Percentiles rank a stretch among this genome's conserved stretches.
Evolutionary conservation across 2,888 invertebrate genomes (phyloP).

Genomic region (Zygothrica quintamaculata): DNA sequence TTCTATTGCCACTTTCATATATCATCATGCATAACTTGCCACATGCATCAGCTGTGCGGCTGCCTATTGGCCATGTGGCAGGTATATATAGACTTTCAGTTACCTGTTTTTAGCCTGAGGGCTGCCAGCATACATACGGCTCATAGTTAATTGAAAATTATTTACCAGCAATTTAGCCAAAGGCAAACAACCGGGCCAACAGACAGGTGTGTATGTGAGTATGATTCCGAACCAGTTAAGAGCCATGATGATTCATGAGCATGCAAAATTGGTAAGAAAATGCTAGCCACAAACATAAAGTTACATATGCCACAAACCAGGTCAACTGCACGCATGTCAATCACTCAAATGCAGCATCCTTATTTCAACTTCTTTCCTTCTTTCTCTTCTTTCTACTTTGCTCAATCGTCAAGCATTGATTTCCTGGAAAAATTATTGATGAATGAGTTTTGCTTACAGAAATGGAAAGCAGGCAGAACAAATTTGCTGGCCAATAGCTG

Average conservation of each 20-base stretch:
- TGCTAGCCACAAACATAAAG: background rate
- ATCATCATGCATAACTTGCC: too few species aligned
- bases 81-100: too few species aligned
- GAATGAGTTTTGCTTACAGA: constrained; percentile 42
- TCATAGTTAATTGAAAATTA: constrained; percentile 73
- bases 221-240: constrained; percentile 43
- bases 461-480: background rate
- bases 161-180: constrained; percentile 44
- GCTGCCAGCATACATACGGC: constrained; percentile 8
- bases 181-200: constrained; percentile 14
- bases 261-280: constrained; percentile 36
- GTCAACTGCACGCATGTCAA: constrained; percentile 70
- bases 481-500: background rate
- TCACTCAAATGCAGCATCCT: constrained; percentile 73
- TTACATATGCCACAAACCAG: constrained; percentile 58
- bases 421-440: constrained; percentile 73
- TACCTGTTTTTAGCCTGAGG: constrained; percentile 9
- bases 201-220: constrained; percentile 38
- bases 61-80: too few species aligned
- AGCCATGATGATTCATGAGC: constrained; percentile 67
- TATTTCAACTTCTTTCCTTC: too few species aligned
- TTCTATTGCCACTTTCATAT: too few species aligned
- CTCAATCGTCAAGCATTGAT: constrained; percentile 50
- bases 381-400: too few species aligned
- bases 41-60: too few species aligned